A percentile compares a stretch with the other conserved stretches of the same genome.
These are phyloP conservation scores for Pampusana beccarii DNA, from an alignment of 2,113 vertebrate genomes.

Conservation along the genomic window DNA sequence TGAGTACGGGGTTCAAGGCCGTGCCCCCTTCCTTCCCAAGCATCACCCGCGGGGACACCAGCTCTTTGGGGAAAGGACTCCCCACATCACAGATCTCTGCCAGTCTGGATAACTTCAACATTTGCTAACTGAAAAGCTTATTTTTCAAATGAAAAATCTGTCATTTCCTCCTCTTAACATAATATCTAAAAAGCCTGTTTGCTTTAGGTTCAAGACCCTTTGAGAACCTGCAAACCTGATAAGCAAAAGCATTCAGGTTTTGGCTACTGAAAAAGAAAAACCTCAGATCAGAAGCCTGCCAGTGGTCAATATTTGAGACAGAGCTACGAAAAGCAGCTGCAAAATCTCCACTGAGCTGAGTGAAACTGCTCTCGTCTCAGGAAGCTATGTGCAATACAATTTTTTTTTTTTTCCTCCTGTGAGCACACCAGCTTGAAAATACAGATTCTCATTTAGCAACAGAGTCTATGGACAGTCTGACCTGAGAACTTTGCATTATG, in stretches of 20 bases:
- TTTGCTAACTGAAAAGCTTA: neutral
- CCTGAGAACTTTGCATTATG: neutral
- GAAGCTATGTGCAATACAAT: neutral
- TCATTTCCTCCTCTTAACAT: neutral
- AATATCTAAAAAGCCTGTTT: neutral
- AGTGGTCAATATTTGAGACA: neutral
- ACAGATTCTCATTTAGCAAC: neutral
- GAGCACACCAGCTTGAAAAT: neutral
- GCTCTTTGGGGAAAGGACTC: neutral
- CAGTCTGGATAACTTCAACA: neutral
- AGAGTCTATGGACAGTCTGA: neutral
- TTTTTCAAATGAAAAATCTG: neutral
- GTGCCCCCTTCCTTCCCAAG: neutral
- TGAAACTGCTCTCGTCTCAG: neutral
- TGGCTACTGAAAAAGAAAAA: neutral
- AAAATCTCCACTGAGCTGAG: neutral
- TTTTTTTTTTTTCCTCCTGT: neutral
- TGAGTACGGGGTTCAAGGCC: rapidly evolving
- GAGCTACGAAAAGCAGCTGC: neutral
- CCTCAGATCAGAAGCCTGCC: neutral
- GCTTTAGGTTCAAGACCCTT: neutral
- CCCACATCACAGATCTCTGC: neutral
- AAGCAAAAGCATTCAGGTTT: neutral
- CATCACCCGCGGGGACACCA: neutral
- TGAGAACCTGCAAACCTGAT: neutral